Base-by-base conservation (phyloP, 2,888 invertebrate species). In the Clunio marinus region DNA sequence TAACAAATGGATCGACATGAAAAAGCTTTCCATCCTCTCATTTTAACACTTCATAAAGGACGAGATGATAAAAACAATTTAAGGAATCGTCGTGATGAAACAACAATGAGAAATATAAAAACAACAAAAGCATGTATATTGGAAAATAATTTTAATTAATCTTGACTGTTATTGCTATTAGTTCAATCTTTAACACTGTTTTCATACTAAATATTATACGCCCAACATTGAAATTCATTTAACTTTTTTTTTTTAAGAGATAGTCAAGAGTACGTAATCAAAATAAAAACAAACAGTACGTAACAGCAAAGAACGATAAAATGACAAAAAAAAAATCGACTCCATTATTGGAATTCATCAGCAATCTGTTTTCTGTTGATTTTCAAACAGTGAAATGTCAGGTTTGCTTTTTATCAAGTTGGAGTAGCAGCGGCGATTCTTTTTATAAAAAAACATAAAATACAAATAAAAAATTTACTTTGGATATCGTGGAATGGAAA, bases 61-160 rank as follows among this genome's bases (percentile, higher is more conserved):
- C 5, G 2, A 51, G 22, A 51, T 51, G 51, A 51, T 51, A 51
- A 51, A 51, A 51, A 41, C n/a, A 10, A 15, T 41, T 22, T 7
- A 51, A 51, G 2, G 51, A 22, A 22, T 20, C 51, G 51, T 20
- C 20, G 51, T 22, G 51, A 51, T 45, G 45, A 45, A n/a, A n/a
- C n/a, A 51, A 17, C 5, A 32, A 13, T 13, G 35, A 32, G 35
- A 32, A 13, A 32, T 8, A 32, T 13, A 22, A 22, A 2, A 51
- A 22, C 5, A n/a, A 15, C 41, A 22, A 51, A 22, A 51, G 35
- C 35, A 32, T 13, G 13, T 37, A 20, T 15, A 32, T 60, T 60
- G 57, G 35, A 32, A 65, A 65, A 46, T 46, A 27, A 41, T 65
- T 65, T 65, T 65, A 65, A 65, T 65, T 65, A 65, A 65, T 65